Evolutionary conservation across 2,888 invertebrate species (phyloP).

Genomic region (Papilio elwesi): DNA sequence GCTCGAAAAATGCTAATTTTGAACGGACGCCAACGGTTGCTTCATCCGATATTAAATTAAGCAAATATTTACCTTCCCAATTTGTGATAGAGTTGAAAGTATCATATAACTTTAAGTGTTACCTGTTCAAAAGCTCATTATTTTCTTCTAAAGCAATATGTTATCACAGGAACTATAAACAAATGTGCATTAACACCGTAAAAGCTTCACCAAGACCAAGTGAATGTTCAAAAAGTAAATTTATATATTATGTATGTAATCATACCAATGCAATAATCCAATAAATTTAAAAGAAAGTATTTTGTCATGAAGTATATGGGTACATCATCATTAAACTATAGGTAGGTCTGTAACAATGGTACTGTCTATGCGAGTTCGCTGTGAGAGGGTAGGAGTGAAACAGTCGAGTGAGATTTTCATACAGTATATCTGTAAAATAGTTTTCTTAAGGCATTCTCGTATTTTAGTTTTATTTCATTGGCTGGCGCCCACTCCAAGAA

Average conservation of each 20-base stretch:
- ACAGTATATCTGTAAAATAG: too few species aligned
- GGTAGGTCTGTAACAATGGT: too few species aligned
- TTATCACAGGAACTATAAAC: constrained; percentile 8
- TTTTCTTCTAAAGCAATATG: constrained; percentile 17
- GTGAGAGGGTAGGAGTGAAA: too few species aligned
- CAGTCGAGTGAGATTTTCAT: too few species aligned
- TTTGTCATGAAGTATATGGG: too few species aligned
- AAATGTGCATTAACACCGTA: constrained; percentile 20
- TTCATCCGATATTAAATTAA: background rate
- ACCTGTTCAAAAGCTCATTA: constrained; percentile 21
- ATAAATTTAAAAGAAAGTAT: too few species aligned
- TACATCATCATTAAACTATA: too few species aligned
- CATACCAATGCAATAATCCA: too few species aligned
- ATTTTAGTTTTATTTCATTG: too few species aligned
- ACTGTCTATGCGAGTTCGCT: too few species aligned
- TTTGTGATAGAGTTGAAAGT: constrained; percentile 5
- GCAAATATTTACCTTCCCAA: background rate
- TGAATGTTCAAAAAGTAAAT: background rate
- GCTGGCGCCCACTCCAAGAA: too few species aligned
- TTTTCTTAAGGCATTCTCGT: too few species aligned
- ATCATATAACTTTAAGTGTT: background rate
- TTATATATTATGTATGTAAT: background rate
- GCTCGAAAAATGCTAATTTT: constrained; percentile 37
- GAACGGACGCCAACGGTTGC: constrained; percentile 28
- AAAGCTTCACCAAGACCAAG: background rate